These are phyloP conservation scores for Neostethus bicornis DNA, from an alignment of 2,797 vertebrate genomes.

Conservation along the genomic window DNA sequence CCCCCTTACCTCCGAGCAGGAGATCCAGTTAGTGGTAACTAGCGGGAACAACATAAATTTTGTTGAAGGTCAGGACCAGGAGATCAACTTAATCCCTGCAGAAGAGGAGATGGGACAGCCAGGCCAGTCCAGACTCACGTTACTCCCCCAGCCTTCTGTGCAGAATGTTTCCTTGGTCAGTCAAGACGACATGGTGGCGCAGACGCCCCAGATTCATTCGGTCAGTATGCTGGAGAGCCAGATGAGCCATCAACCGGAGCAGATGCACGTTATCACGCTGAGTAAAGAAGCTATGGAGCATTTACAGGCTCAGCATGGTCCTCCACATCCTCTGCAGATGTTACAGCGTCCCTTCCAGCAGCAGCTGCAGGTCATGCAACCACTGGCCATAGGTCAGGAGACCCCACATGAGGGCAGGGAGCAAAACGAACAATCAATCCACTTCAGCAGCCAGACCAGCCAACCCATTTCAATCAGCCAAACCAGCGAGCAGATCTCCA, in stretches of 20 bases:
- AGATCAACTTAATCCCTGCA: constrained; percentile 86
- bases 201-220: constrained; percentile 80
- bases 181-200: constrained; percentile 72
- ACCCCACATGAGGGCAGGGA: constrained; percentile 39
- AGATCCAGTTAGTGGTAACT: constrained; percentile 91
- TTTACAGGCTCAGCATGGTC: constrained; percentile 84
- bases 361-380: constrained; percentile 71
- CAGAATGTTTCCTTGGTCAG: constrained; percentile 86
- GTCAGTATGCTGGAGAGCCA: constrained; percentile 70
- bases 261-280: constrained; percentile 93
- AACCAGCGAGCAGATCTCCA: constrained; percentile 76
- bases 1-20: constrained; percentile 82
- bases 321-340: constrained; percentile 78
- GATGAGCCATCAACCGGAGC: constrained; percentile 82
- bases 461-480: constrained; percentile 81
- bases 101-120: constrained; percentile 70
- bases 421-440: constrained; percentile 77
- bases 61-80: constrained; percentile 77
- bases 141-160: constrained; percentile 84
- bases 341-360: constrained; percentile 68
- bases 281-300: constrained; percentile 92
- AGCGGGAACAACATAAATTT: constrained; percentile 89
- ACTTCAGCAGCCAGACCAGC: constrained; percentile 72
- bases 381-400: constrained; percentile 59
- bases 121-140: constrained; percentile 76